phyloP scores from a whole-genome alignment of 2,888 invertebrate genomes.

The Chrysina gloriosa region DNA sequence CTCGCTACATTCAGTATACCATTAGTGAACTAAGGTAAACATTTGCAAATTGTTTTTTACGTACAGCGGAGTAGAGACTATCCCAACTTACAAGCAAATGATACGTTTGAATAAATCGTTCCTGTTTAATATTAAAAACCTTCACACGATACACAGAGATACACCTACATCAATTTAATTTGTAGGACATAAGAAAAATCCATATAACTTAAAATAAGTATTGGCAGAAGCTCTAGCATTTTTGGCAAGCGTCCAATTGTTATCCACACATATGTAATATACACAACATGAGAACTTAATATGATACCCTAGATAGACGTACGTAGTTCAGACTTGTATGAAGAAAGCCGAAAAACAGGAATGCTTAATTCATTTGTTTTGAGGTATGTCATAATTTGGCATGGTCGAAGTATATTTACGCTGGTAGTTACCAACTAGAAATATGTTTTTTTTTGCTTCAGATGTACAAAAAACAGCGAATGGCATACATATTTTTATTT shows the following conservation, averaged over 20 bases:
- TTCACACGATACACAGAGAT: not conserved
- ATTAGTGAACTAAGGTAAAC: too few relatives aligned
- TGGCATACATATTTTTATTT: conserved; percentile 20
- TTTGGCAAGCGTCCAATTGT: conserved; percentile 1
- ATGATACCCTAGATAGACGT: not conserved
- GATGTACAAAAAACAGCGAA: not conserved
- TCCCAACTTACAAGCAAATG: too few relatives aligned
- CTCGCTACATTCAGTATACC: too few relatives aligned
- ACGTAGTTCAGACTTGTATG: not conserved
- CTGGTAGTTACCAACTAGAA: not conserved
- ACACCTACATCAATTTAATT: not conserved
- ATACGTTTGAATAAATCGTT: too few relatives aligned
- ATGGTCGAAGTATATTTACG: not conserved
- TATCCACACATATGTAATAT: not conserved
- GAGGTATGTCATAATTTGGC: not conserved
- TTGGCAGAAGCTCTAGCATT: not conserved
- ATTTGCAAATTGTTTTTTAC: too few relatives aligned
- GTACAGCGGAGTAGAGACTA: too few relatives aligned
- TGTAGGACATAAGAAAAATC: not conserved
- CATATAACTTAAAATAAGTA: conserved; percentile 10
- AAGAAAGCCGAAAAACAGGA: not conserved
- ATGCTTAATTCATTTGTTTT: not conserved
- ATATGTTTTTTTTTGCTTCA: not conserved
- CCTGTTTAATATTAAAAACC: too few relatives aligned
- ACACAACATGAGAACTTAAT: conserved; percentile 12